phyloP scores from a whole-genome alignment of 2,888 invertebrate genomes.

The Protonemura montana region DNA sequence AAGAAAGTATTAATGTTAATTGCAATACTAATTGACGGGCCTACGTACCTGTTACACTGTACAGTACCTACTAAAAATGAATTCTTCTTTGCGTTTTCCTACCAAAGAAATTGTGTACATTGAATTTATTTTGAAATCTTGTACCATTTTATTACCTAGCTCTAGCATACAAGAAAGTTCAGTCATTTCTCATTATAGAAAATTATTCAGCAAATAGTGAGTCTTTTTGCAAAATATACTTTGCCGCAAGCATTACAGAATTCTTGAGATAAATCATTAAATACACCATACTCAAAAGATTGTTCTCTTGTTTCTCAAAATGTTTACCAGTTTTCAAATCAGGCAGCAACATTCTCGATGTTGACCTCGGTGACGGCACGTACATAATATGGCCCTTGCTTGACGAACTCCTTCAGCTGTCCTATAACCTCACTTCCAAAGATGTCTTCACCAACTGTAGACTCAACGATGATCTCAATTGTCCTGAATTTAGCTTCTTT shows the following conservation, averaged over 20 bases:
- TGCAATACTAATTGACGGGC: background rate
- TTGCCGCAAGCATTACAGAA: background rate
- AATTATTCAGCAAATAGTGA: background rate
- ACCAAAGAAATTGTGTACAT: background rate
- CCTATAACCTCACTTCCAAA: slow-evolving; percentile 69
- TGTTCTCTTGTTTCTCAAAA: background rate
- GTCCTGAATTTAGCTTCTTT: slow-evolving; percentile 76
- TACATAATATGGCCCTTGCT: slow-evolving; percentile 82
- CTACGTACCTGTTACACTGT: background rate
- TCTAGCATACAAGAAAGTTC: background rate
- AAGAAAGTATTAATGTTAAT: background rate
- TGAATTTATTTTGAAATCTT: background rate
- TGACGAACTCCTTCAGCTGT: slow-evolving; percentile 73
- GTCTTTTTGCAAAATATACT: background rate
- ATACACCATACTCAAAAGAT: too few relatives aligned
- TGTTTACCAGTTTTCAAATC: background rate
- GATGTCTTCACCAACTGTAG: slow-evolving; percentile 59
- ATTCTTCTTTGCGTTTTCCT: background rate
- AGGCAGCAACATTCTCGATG: slow-evolving; percentile 66
- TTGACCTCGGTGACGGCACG: slow-evolving; percentile 76
- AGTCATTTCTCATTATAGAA: slow-evolving; percentile 23
- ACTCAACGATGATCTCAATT: slow-evolving; percentile 68
- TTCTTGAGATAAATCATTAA: background rate
- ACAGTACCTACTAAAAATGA: background rate
- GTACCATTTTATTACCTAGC: background rate